These are phyloP conservation scores for Chloromyia formosa DNA, from an alignment of 2,888 invertebrate species.

Conservation along the genomic window DNA sequence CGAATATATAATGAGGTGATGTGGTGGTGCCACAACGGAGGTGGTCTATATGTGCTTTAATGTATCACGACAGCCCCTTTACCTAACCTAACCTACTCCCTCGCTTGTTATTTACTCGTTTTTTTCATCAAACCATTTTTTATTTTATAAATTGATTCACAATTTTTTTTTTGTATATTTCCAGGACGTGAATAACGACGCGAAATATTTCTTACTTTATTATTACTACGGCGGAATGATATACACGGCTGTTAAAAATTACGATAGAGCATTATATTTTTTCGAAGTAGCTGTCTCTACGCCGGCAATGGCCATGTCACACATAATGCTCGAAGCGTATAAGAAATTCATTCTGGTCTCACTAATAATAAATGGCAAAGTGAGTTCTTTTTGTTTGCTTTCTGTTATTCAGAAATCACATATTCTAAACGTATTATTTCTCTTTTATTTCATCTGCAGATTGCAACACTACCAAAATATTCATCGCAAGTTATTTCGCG, in stretches of 20 bases:
- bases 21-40: too few species aligned
- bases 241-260: conserved; percentile 91
- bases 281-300: conserved; percentile 96
- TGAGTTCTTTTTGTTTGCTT: conserved; percentile 61
- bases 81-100: too few species aligned
- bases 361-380: conserved; percentile 90
- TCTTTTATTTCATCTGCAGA: conserved; percentile 58
- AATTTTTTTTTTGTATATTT: conserved; percentile 29
- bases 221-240: conserved; percentile 99
- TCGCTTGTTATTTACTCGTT: too few species aligned
- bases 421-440: neutral
- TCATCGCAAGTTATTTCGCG: conserved; percentile 88
- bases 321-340: conserved; percentile 97
- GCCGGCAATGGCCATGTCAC: conserved; percentile 93
- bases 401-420: conserved; percentile 38
- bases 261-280: conserved; percentile 91
- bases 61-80: too few species aligned
- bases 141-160: too few species aligned
- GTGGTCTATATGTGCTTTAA: too few species aligned
- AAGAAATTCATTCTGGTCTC: conserved; percentile 96
- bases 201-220: conserved; percentile 84
- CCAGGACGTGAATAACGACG: conserved; percentile 73
- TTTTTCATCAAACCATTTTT: too few species aligned
- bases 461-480: conserved; percentile 83
- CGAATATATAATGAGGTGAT: too few species aligned